Evolutionary conservation across 2,113 vertebrate genomes (phyloP).

Genomic region (Numida meleagris): DNA sequence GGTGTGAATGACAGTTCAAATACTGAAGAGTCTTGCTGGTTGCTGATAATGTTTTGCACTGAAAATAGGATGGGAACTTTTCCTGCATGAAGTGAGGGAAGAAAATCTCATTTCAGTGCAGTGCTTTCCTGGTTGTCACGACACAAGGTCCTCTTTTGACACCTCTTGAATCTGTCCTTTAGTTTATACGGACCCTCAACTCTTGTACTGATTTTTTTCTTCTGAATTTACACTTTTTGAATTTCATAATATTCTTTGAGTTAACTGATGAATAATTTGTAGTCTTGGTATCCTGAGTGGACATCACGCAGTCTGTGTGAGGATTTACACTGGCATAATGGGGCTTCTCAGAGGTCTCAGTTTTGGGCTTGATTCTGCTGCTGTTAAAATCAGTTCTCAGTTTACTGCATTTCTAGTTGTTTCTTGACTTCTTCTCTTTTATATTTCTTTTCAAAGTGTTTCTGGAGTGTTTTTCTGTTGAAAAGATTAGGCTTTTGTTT

Average conservation of each 20-base stretch:
- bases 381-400: neutral
- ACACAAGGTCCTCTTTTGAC: neutral
- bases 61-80: neutral
- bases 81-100: neutral
- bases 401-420: neutral
- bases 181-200: neutral
- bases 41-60: neutral
- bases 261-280: neutral
- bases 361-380: neutral
- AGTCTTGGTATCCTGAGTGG: neutral
- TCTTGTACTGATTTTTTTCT: neutral
- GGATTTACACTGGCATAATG: neutral
- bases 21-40: neutral
- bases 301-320: neutral
- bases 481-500: neutral
- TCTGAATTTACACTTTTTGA: neutral
- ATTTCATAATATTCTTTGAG: neutral
- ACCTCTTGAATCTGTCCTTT: neutral
- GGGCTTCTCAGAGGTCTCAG: neutral
- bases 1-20: neutral
- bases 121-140: neutral
- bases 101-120: neutral
- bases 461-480: neutral
- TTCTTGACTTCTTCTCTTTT: neutral
- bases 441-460: neutral